These are phyloP conservation scores for Artibeus jamaicensis DNA, from an alignment of 2,797 vertebrate species.

Conservation along the genomic window DNA sequence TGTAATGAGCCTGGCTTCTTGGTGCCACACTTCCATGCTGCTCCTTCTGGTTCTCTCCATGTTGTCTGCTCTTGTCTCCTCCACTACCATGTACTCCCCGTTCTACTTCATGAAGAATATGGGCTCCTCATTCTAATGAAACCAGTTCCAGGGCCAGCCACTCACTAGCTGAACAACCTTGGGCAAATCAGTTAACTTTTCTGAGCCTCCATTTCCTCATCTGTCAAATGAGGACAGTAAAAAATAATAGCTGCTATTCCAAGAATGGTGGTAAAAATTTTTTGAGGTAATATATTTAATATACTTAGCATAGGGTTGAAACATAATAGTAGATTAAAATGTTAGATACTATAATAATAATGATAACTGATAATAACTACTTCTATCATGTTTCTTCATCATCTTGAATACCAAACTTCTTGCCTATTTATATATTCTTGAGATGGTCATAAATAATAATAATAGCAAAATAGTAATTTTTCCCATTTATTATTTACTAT, in stretches of 20 bases:
- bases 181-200: not conserved
- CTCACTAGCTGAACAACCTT: not conserved
- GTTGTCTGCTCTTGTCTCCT: not conserved
- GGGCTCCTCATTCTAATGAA: not conserved
- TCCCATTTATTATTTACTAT: not conserved
- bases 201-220: not conserved
- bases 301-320: not conserved
- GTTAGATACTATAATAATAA: not conserved
- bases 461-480: not conserved
- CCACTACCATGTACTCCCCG: no score
- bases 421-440: not conserved
- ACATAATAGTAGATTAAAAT: not conserved
- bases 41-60: not conserved
- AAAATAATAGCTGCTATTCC: not conserved
- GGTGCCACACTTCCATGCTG: not conserved
- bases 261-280: not conserved
- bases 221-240: not conserved
- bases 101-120: not conserved
- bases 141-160: rapidly evolving
- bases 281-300: not conserved
- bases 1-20: not conserved
- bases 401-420: not conserved
- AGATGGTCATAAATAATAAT: not conserved
- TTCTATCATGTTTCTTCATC: not conserved
- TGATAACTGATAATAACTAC: not conserved